phyloP scores from a whole-genome alignment of 2,797 vertebrate genomes.

The Gadopsis marmoratus region DNA sequence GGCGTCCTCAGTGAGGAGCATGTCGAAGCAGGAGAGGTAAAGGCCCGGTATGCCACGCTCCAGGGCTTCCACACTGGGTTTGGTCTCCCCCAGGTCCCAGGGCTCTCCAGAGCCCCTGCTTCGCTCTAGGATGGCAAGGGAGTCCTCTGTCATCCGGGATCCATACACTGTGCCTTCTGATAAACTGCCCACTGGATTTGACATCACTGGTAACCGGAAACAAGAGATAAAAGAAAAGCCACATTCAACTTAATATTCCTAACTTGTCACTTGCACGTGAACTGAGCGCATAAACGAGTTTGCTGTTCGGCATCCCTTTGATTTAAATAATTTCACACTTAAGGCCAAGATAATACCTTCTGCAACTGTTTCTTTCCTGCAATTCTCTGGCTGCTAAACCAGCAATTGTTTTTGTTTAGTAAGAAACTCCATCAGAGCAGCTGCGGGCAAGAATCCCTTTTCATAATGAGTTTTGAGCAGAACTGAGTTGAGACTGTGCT shows the following conservation, averaged over 20 bases:
- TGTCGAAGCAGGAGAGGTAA: conserved; percentile 94
- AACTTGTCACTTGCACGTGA: neutral
- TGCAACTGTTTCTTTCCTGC: conserved; percentile 8
- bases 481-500: conserved; percentile 39
- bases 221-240: conserved; percentile 19
- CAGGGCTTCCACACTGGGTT: conserved; percentile 79
- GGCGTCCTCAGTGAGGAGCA: conserved; percentile 89
- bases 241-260: neutral
- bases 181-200: conserved; percentile 87
- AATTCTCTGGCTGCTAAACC: conserved; percentile 41
- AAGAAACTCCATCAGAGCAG: conserved; percentile 53
- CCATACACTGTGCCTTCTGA: conserved; percentile 72
- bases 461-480: neutral
- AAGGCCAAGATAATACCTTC: conserved; percentile 47
- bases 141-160: conserved; percentile 81
- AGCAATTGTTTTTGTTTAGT: neutral
- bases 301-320: neutral
- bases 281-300: neutral
- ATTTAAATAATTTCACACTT: neutral
- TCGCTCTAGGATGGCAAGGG: conserved; percentile 82
- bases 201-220: conserved; percentile 86
- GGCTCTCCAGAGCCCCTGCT: conserved; percentile 68
- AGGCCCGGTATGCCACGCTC: conserved; percentile 88
- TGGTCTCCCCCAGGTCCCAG: conserved; percentile 87
- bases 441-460: neutral